Evolutionary conservation across 2,113 vertebrate species (phyloP), one percentile per base, ranked within the genome.

Genomic region (Ascaphus truei): DNA sequence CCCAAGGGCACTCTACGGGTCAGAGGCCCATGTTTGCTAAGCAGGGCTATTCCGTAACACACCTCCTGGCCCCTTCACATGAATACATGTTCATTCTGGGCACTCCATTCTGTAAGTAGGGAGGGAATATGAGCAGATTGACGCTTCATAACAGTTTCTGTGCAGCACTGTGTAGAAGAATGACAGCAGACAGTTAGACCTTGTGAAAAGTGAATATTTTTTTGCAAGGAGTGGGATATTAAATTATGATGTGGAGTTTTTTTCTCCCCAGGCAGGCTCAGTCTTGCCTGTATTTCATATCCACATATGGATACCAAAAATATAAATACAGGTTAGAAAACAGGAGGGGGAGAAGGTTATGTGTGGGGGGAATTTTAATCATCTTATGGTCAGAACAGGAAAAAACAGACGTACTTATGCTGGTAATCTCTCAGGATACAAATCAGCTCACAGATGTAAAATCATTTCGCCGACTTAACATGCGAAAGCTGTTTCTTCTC

Each of bases 311-410:
- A 34, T 23, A 0, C 8, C 3, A 11, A 12, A 45, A 45, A 60
- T 1, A 23, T 25, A 29, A 43, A 9, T 27, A 31, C n/a, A 30
- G 37, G 18, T 53, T 13, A 60, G 16, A 52, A 34, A 27, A 18
- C 30, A 37, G 7, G n/a, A 27, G 71, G 12, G 13, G 0, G 12
- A 7, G 5, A n/a, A 29, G 26, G 4, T 0, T 2, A 9, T 20
- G 9, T 43, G 55, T 27, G 25, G 39, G 39, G n/a, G 6, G 33
- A 36, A 15, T 66, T 74, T 68, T 81, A 78, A 81, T 82, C 76
- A 76, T 78, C 68, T 81, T 84, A 76, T 52, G 72, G 68, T 75
- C 75, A 72, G 71, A 65, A 73, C 68, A 79, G 76, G 75, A 76
- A 75, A 67, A 76, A 80, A 23, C 66, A 68, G 34, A 7, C 26